Evolutionary conservation across 2,888 invertebrate genomes (phyloP), one percentile per base, ranked within the genome.

Genomic region (Prosopocoilus inquinatus): DNA sequence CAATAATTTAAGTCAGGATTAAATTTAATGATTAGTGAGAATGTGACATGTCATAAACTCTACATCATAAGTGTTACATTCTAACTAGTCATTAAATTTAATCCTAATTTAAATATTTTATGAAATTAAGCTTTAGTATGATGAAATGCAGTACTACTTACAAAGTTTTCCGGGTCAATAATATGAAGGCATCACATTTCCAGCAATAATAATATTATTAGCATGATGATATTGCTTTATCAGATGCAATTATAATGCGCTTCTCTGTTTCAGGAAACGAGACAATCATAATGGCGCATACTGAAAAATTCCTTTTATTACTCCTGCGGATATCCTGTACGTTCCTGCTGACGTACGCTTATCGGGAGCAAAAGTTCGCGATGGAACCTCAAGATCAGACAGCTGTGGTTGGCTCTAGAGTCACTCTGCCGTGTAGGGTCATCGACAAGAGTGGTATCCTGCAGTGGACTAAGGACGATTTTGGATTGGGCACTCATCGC

Each of bases 391-490:
- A 89, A 76, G 93, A 95, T 82, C 87, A 91, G 80, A 92, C 92
- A 32, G 94, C 94, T 3, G 90, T 93, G 47, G 88, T 91, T 45
- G 95, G 95, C 9, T 90, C 91, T 50, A 84, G 90, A 56, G 92
- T 94, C 39, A 92, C 94, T 9, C 80, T 96, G 54, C 94, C 94
- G 3, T 97, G 96, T 76, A 82, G 91, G 38, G 93, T 96, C 16
- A 88, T 92, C 73, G 87, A 90, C 72, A 93, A 94, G 75, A 85
- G 84, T 43, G 97, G 97, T 1, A 87, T 89, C 50, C 83, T 97
- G 50, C 97, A 97, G 76, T 98, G 98, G 98, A 96, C 96, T 55
- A 93, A 94, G 72, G 95, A 96, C 71, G 96, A 94, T 72, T 97
- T 96, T 71, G 97, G 96, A 0, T 83, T 98, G 33, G 97, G 97